Evolutionary conservation across 2,888 invertebrate genomes (phyloP).

Genomic region (Hydrotaea diabolus): DNA sequence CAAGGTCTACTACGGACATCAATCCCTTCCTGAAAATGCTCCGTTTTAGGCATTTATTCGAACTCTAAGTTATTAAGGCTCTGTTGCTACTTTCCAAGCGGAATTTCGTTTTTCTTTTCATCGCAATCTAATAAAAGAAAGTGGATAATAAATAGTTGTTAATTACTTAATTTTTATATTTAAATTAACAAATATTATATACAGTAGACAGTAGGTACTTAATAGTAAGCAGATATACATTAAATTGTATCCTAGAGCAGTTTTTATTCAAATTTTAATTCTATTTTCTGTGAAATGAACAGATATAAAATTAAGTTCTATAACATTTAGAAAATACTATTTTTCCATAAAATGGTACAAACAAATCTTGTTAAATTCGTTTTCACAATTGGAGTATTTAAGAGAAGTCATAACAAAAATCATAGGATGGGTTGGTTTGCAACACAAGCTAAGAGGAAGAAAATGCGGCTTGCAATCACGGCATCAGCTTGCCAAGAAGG

Average conservation of each 20-base stretch:
- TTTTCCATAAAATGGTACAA: background rate
- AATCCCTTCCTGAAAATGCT: no score
- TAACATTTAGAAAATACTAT: slow-evolving; percentile 2
- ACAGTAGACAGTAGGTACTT: slow-evolving; percentile 33
- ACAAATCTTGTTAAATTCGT: slow-evolving; percentile 42
- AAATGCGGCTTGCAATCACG: no score
- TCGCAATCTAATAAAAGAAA: slow-evolving; percentile 16
- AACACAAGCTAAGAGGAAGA: no score
- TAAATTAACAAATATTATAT: slow-evolving; percentile 39
- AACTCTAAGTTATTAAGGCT: no score
- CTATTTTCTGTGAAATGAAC: slow-evolving; percentile 2
- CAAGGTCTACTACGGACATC: no score
- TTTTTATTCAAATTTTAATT: background rate
- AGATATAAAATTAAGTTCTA: background rate
- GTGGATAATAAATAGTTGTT: slow-evolving; percentile 1
- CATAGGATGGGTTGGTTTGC: no score
- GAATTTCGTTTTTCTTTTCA: no score
- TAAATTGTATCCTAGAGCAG: slow-evolving; percentile 25
- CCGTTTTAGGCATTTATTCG: no score
- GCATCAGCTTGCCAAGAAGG: no score
- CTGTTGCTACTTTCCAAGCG: no score
- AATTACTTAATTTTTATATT: slow-evolving; percentile 21
- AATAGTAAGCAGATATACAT: slow-evolving; percentile 34
- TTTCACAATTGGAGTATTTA: slow-evolving; percentile 17
- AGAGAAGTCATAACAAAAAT: background rate